Percentiles rank a stretch among this genome's conserved stretches.
Conservation (phyloP, 2,113 vertebrate species). For the Forbesichthys agassizii region DNA sequence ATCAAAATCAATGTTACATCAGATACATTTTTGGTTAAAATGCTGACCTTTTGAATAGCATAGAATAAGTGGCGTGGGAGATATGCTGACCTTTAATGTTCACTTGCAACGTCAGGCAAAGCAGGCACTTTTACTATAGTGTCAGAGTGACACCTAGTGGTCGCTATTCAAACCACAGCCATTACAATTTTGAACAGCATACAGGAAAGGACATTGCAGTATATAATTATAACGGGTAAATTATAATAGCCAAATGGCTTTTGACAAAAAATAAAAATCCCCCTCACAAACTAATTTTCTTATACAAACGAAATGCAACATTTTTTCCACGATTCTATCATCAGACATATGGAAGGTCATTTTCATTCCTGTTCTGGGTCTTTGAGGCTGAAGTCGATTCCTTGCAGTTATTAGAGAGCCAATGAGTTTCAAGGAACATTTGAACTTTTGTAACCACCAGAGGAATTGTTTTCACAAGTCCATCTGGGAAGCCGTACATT, state of each 20-base stretch:
- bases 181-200: neutral
- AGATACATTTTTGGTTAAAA: constrained; percentile 55
- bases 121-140: constrained; percentile 20
- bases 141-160: constrained; percentile 68
- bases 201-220: neutral
- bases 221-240: neutral
- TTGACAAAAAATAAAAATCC: no score
- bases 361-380: no score
- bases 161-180: neutral
- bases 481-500: no score
- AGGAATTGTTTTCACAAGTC: no score
- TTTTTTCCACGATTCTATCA: no score
- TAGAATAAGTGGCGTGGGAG: constrained; percentile 40
- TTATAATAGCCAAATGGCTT: neutral
- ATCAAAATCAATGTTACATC: constrained; percentile 53
- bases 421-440: no score
- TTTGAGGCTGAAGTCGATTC: no score
- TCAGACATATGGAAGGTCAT: no score
- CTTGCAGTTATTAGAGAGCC: no score
- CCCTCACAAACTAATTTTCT: no score
- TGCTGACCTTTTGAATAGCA: constrained; percentile 56
- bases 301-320: no score
- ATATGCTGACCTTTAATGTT: constrained; percentile 50
- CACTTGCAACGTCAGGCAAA: constrained; percentile 33
- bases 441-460: no score